Base-by-base conservation (phyloP, 1,140 invertebrate species). In the Ceratina calcarata region DNA sequence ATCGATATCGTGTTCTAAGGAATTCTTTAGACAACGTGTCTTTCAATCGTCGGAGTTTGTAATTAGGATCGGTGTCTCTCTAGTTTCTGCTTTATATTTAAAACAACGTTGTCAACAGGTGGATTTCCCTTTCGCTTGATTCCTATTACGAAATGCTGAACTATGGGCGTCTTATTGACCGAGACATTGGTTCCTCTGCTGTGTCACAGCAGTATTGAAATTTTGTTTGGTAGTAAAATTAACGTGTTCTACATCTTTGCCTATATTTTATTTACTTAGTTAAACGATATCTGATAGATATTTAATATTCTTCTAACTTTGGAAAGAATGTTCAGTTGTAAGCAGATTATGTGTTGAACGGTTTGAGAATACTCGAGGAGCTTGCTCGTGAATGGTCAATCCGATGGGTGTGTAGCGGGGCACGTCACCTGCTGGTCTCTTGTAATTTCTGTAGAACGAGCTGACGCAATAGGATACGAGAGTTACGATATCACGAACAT, bases 341-440 rank as follows among this genome's bases (percentile, higher is more conserved):
- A 1, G 45, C 18, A 37, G 1, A 0, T 6, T 20, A 13, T 20
- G 6, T 0, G 22, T 13, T 8, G 10, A 22, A 27, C 10, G 22
- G 45, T 66, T 78, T 79, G 71, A 80, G 70, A 80, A 80, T 64
- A 58, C 27, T 66, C 22, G 20, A 24, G 62, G 32, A 60, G n/a
- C 27, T 20, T 71, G 62, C 49, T 27, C 13, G 20, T 18, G 53
- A 89, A 85, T 89, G 86, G 86, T 78, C 57, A 62, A 66, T 58
- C 32, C 53, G 61, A 58, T 81, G 81, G 87, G 85, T 73, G 81
- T 88, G 81, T 58, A 45, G 37, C 62, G 18, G 82, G 74, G 83
- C 81, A 78, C 75, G 85, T 78, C 80, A 85, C 67, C 71, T 67
- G 57, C 66, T 55, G 24, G 32, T 64, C 27, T 71, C 37, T 49